Percentiles rank a stretch among this genome's conserved stretches.
phyloP scores from a whole-genome alignment of 2,113 vertebrate species.

The Dascyllus trimaculatus region DNA sequence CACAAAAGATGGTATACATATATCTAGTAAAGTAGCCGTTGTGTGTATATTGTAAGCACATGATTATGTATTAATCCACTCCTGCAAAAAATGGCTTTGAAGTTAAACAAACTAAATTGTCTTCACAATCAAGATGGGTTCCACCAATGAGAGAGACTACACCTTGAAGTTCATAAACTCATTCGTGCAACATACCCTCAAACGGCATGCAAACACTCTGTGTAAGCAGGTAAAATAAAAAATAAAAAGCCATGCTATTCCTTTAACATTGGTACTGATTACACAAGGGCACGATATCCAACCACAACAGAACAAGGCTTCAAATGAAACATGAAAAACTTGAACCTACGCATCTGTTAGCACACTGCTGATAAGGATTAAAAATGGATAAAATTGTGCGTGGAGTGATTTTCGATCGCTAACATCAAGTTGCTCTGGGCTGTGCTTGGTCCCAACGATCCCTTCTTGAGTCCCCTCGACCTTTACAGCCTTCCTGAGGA shows the following conservation, averaged over 20 bases:
- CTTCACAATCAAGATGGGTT: no score
- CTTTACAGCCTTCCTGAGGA: slow-evolving; percentile 59
- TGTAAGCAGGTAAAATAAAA: background rate
- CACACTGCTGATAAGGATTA: background rate
- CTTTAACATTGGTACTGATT: slow-evolving; percentile 23
- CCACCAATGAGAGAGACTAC: background rate
- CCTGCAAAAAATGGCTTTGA: no score
- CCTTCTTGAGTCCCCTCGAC: slow-evolving; percentile 56
- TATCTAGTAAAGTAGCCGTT: no score
- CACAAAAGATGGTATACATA: background rate
- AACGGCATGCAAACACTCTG: slow-evolving; percentile 8
- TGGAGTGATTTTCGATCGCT: slow-evolving; percentile 37
- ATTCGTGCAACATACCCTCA: background rate
- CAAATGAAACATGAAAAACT: slow-evolving; percentile 30
- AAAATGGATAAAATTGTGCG: slow-evolving; percentile 35
- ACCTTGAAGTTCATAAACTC: background rate
- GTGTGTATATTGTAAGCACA: background rate
- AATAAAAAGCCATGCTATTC: background rate
- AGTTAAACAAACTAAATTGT: no score
- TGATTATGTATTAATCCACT: background rate
- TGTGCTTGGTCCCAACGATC: slow-evolving; percentile 58
- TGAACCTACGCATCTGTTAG: slow-evolving; percentile 15
- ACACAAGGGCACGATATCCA: slow-evolving; percentile 7
- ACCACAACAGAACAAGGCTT: slow-evolving; percentile 42
- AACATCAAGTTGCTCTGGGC: slow-evolving; percentile 37